Conservation (phyloP, 1,140 invertebrate genomes). For the Procambarus virginalis region DNA sequence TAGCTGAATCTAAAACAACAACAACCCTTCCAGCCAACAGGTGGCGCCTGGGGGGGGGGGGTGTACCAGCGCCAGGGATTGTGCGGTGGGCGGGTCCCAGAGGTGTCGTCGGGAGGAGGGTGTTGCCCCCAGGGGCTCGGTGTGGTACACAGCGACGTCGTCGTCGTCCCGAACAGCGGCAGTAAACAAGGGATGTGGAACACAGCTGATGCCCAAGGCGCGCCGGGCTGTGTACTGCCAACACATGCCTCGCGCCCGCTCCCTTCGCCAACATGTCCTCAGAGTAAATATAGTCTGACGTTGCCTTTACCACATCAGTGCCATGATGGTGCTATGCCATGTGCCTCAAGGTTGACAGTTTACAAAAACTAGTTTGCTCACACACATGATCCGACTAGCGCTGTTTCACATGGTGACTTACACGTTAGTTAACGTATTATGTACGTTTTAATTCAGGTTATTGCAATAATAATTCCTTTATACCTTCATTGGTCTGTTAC, state of each 20-base stretch:
- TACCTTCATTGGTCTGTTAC: too few relatives aligned
- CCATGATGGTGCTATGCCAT: not conserved
- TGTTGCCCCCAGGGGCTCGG: not conserved
- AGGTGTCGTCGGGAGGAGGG: not conserved
- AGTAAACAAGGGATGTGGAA: not conserved
- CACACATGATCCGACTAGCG: not conserved
- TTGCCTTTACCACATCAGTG: not conserved
- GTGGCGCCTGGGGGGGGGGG: too few relatives aligned
- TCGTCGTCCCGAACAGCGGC: not conserved
- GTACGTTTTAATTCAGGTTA: too few relatives aligned
- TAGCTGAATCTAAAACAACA: too few relatives aligned
- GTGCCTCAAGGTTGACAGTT: not conserved
- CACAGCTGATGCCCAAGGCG: conserved; percentile 7
- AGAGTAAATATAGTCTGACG: not conserved
- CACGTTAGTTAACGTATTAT: too few relatives aligned
- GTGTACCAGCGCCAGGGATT: too few relatives aligned
- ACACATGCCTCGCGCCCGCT: not conserved
- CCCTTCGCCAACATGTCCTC: conserved; percentile 1
- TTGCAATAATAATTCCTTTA: too few relatives aligned
- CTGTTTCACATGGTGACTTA: not conserved
- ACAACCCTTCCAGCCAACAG: too few relatives aligned
- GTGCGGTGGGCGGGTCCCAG: not conserved
- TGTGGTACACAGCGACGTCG: not conserved
- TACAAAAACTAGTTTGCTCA: not conserved
- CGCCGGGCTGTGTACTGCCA: not conserved